Conservation (phyloP, 2,888 invertebrate species). For the Watsonalla binaria region DNA sequence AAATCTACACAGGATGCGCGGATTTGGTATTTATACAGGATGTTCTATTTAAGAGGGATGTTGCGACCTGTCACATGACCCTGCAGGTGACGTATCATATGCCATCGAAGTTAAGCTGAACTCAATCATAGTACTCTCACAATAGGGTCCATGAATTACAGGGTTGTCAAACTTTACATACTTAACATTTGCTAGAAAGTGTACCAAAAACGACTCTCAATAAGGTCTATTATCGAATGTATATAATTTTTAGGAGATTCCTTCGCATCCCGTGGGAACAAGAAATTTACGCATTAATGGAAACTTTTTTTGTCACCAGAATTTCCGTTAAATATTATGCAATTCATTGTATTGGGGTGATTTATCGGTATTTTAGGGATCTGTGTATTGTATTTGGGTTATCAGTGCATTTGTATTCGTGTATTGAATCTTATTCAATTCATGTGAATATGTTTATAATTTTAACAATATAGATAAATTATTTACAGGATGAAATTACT, state of each 20-base stretch:
- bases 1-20: constrained; percentile 46
- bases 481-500: no score
- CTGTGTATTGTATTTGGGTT: not conserved
- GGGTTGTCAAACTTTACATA: not conserved
- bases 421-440: not conserved
- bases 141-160: not conserved
- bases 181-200: constrained; percentile 3
- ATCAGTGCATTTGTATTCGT: not conserved
- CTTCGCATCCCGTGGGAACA: constrained; percentile 61
- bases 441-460: not conserved
- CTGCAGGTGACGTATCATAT: constrained; percentile 61
- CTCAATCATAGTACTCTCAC: constrained; percentile 10
- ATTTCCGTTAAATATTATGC: constrained; percentile 31
- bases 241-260: constrained; percentile 1
- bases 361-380: constrained; percentile 20
- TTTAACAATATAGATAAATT: no score
- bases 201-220: not conserved
- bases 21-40: constrained; percentile 58
- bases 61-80: constrained; percentile 71
- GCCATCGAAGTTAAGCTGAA: constrained; percentile 22
- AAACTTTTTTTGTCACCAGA: constrained; percentile 43
- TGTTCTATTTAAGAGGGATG: constrained; percentile 68
- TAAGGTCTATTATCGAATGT: constrained; percentile 15
- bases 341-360: constrained; percentile 7
- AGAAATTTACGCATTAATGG: constrained; percentile 57